phyloP scores from a whole-genome alignment of 2,888 invertebrate genomes.

The Drosophila infuscata region DNA sequence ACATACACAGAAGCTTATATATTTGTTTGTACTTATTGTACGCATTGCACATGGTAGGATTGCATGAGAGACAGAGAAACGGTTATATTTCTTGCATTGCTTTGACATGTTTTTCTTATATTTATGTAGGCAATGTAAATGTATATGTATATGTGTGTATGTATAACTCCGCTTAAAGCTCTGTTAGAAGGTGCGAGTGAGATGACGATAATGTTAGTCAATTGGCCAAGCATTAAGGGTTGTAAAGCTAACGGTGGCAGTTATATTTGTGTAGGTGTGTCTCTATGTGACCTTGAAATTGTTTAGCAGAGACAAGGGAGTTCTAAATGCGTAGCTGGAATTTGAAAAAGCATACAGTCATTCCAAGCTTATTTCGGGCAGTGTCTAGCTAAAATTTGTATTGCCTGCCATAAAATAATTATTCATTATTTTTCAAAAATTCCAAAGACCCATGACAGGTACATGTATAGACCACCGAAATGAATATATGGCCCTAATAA shows the following conservation, averaged over 20 bases:
- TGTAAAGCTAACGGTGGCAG: slow-evolving; percentile 40
- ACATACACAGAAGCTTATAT: slow-evolving; percentile 3
- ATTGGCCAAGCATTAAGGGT: slow-evolving; percentile 36
- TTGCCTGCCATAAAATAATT: too few relatives aligned
- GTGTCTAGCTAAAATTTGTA: too few relatives aligned
- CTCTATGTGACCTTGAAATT: slow-evolving; percentile 56
- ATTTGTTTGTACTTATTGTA: neutral
- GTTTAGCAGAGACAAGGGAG: slow-evolving; percentile 34
- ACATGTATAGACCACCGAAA: too few relatives aligned
- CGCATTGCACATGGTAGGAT: neutral
- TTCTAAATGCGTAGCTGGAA: slow-evolving; percentile 17
- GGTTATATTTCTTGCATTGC: neutral
- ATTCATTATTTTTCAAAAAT: too few relatives aligned
- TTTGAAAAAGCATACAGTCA: neutral
- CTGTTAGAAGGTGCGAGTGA: slow-evolving; percentile 23
- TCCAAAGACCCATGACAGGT: too few relatives aligned
- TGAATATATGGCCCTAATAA: too few relatives aligned
- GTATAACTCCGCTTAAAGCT: slow-evolving; percentile 37
- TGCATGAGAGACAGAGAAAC: slow-evolving; percentile 1
- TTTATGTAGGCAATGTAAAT: neutral
- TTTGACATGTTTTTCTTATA: neutral
- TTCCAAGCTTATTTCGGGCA: too few relatives aligned
- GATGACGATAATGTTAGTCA: slow-evolving; percentile 26
- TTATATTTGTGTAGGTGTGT: slow-evolving; percentile 14
- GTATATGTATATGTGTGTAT: neutral